A percentile compares a stretch with the other conserved stretches of the same genome.
These are phyloP conservation scores for Cenopis cana DNA, from an alignment of 2,888 invertebrate genomes.

Conservation along the genomic window DNA sequence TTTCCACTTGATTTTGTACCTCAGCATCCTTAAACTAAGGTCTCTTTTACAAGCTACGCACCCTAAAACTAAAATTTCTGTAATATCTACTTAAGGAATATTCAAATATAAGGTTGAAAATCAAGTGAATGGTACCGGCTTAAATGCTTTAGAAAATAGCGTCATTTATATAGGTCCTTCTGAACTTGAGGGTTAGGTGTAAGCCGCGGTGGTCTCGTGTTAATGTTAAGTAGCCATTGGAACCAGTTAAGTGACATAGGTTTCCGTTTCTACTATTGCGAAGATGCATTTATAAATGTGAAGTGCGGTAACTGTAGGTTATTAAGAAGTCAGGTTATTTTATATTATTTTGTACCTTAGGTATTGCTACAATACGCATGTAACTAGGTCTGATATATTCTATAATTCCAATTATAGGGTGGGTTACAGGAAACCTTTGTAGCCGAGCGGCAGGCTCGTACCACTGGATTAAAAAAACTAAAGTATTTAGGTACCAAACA, in stretches of 20 bases:
- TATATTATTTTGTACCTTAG: too few relatives aligned
- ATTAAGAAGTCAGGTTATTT: too few relatives aligned
- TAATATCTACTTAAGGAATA: background rate
- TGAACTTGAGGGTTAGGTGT: background rate
- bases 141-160: background rate
- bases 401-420: too few relatives aligned
- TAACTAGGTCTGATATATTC: too few relatives aligned
- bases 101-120: background rate
- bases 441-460: too few relatives aligned
- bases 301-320: slow-evolving; percentile 1
- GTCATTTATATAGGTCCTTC: background rate
- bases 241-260: slow-evolving; percentile 19
- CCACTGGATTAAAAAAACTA: too few relatives aligned
- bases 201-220: slow-evolving; percentile 20
- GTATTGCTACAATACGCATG: too few relatives aligned
- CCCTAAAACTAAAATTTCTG: background rate
- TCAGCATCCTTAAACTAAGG: background rate
- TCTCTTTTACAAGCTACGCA: background rate
- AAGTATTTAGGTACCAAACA: too few relatives aligned
- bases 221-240: slow-evolving; percentile 22
- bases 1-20: slow-evolving; percentile 1
- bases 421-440: too few relatives aligned
- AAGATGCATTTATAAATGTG: slow-evolving; percentile 17
- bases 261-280: slow-evolving; percentile 21
- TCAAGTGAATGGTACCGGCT: background rate